Base-by-base conservation (phyloP, 2,113 vertebrate genomes). In the Heterocephalus glaber region DNA sequence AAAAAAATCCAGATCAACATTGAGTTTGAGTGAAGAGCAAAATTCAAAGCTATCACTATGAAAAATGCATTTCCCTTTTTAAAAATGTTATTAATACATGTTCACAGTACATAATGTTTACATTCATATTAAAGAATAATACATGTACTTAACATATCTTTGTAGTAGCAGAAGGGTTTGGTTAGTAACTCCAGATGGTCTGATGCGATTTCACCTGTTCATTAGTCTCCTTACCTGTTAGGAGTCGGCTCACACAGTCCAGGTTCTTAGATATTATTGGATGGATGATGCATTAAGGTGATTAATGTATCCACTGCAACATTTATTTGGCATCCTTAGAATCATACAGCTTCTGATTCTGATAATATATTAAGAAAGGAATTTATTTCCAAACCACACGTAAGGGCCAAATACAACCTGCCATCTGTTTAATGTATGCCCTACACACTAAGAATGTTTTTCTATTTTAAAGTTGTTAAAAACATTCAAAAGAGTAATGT, bases 401-500 rank as follows among this genome's bases (percentile, higher is more conserved):
- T 72, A 3, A 16, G 58, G n/a, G 26, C 49, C 58, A 72, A 63
- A 28, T 56, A 56, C 0, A 77, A 35, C 30, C 44, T 7, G 4
- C 2, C 5, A 2, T 22, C 49, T 79, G 6, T 61, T 85, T 91
- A 58, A 74, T 82, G 5, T 61, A 47, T 38, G 68, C 49, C 22
- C 14, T 20, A 1, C 49, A 60, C 76, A 8, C 44, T 76, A 85
- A 82, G 54, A 58, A 56, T 70, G 4, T 74, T 86, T 91, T 85
- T 41, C n/a, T 92, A 61, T 41, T 76, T 93, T 94, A 90, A 87
- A 85, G n/a, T 92, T 52, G 5, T 60, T 77, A 74, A 90, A 90
- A 65, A 58, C 10, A 30, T 66, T 86, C 4, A 60, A 65, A 81
- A 77, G 35, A 88, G 60, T 74, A 94, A 22, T 93, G 58, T 63